Base-by-base conservation (phyloP, 2,888 invertebrate genomes). In the Chrysolina oricalcia region DNA sequence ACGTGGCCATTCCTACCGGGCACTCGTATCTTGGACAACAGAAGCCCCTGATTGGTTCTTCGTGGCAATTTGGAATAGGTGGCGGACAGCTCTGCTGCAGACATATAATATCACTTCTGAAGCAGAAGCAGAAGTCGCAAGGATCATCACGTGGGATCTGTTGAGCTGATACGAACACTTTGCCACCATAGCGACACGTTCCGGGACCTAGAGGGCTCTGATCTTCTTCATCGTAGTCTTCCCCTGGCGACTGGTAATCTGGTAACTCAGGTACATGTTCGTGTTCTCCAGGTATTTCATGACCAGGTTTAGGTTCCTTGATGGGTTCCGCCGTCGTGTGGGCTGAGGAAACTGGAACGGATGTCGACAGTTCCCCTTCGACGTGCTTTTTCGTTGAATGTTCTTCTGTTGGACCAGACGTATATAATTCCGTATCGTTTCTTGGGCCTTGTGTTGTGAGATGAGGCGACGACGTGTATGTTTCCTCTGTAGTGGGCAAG, bases 81-180 rank as follows among this genome's bases (percentile, higher is more conserved):
- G 97, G 97, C 70, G 97, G 97, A 89, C 97, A 98, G 85, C 97
- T 97, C 89, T 98, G 97, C 89, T 97, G 97, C 80, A 97, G 90
- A 84, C 97, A 98, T 85, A 98, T 97, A 84, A 98, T 97, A 87
- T 97, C 97, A 87, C 97, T 96, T 88, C 97, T 93, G 91, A 97
- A 98, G 91, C 97, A 98, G 93, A 98, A 97, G 89, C 97, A 98
- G 91, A 97, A 98, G 87, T 97, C 97, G 88, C 97, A 98, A 27
- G 97, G 97, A 90, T 98, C 97, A 83, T 97, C 96, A 83, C 97
- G 91, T 53, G 97, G 97, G 85, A 98, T 97, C 90, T 98, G 97
- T 89, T 97, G 97, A 1, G 97, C 97, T 1, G 97, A 97, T 56
- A 97, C 96, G 88, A 96, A 97, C 65, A 97, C 94, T 89, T 96